Evolutionary conservation across 2,888 invertebrate species (phyloP).

Genomic region (Cancer borealis): DNA sequence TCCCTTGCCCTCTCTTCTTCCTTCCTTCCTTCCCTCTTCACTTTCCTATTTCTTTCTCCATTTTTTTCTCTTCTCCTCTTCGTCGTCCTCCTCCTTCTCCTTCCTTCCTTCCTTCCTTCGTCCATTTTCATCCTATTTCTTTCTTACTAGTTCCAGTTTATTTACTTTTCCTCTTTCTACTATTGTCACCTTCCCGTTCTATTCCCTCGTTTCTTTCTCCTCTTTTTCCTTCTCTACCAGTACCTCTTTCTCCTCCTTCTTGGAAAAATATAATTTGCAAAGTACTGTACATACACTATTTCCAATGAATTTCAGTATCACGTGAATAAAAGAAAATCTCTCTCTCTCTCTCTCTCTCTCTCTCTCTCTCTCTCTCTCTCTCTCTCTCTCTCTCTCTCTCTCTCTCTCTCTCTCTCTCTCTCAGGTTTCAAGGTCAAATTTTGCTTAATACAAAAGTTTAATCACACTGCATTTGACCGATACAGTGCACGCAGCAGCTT

Average conservation of each 20-base stretch:
- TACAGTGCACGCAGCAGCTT: neutral
- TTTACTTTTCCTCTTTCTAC: neutral
- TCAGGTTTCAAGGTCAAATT: neutral
- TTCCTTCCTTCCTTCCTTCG: neutral
- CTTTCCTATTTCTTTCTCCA: neutral
- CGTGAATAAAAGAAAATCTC: neutral
- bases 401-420: neutral
- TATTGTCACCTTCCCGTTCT: neutral
- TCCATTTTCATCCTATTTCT: neutral
- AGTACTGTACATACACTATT: too few relatives aligned
- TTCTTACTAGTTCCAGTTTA: too few relatives aligned
- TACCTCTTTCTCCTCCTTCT: neutral
- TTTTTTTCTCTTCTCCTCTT: neutral
- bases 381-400: neutral
- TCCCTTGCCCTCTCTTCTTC: neutral
- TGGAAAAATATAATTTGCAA: too few relatives aligned
- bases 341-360: neutral
- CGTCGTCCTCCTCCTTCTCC: neutral
- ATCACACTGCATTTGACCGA: neutral
- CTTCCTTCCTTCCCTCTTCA: neutral
- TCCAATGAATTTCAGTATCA: too few relatives aligned
- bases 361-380: neutral
- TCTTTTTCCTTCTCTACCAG: slow-evolving; percentile 6
- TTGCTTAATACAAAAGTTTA: neutral
- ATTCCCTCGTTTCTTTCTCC: neutral